Base-by-base conservation (phyloP, 2,888 invertebrate species). In the Xestobium rufovillosum region DNA sequence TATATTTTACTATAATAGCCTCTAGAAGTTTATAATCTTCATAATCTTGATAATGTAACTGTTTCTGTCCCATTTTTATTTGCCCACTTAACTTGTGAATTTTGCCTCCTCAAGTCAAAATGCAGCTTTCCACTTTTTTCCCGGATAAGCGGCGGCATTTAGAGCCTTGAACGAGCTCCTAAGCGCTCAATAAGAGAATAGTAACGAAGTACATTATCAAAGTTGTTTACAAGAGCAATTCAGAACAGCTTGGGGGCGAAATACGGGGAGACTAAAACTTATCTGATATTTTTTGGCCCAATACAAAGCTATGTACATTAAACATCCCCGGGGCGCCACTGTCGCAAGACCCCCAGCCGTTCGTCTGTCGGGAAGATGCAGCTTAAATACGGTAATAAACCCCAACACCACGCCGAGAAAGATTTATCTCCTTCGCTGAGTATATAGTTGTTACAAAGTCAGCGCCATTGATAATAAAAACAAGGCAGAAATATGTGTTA, bases 351-450 rank as follows among this genome's bases (percentile, higher is more conserved):
- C 51, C 46, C 52, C 53, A 31, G 43, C 45, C n/a, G 49, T 31
- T 47, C 39, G 33, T 43, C 43, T 38, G 45, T 37, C 44, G 46
- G 32, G 43, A 44, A 44, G 45, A 48, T 45, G 45, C 45, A 45
- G 42, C 49, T 49, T 56, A 55, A 55, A 52, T 51, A 44, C 49
- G 44, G 49, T 47, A 53, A 57, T 57, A 56, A 55, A 54, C 49
- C 46, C 48, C 32, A 44, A 51, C 48, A 44, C 43, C 47, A 47
- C 39, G 45, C 49, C 40, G 47, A 29, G 51, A 48, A 41, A 39
- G 46, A 55, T 55, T 53, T 52, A 51, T 55, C 48, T 38, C 37
- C 28, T 28, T 36, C 27, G 39, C 30, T 30, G 31, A 39, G 34
- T 28, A 30, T 27, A 30, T 25, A 27, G 15, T 35, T 12, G 30